Evolutionary conservation across 37 sponge, comb jelly and placozoan genomes (phyloP), one percentile per base, ranked within the genome.

Genomic region (Bolinopsis microptera): DNA sequence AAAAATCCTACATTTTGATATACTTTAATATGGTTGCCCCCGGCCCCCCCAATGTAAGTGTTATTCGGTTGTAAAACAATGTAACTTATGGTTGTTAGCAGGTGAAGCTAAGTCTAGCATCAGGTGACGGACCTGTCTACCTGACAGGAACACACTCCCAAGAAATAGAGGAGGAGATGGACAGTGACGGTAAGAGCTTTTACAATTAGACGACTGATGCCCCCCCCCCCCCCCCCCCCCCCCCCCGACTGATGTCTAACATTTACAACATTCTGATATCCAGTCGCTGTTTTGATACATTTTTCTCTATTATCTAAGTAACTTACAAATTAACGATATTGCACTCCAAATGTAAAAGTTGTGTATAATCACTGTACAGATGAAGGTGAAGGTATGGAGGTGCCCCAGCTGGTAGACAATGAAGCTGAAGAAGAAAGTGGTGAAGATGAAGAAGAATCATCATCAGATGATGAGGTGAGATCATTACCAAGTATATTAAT

Each of bases 91-190:
- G n/a, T 13, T 48, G 61, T 48, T 48, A 41, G 41, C 90, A 86
- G 90, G 90, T 86, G 61, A 86, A 86, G 39, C 90, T 86, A 26
- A 38, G 31, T 9, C 61, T 86, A 38, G 90, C 61, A 25, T 40
- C 90, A 13, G 90, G 90, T 2, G 90, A 86, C 18, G 90, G 90
- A 16, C 90, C 90, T 41, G 90, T 86, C 27, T 86, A 86, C 61
- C 34, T 86, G 30, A 86, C 90, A 0, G 90, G 90, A 13, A 86
- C 90, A 1, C 90, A 86, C 61, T 86, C 90, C 27, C 90, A 86
- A 41, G 90, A 86, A 26, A 39, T 86, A 24, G 90, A 86, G 90
- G 90, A 40, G 35, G 83, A 35, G 2, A 38, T 36, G 90, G 90
- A 41, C 1, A 34, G 36, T 41, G 90, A 86, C 23, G 90, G 90